Evolutionary conservation across 2,888 invertebrate species (phyloP), one percentile per base, ranked within the genome.

Genomic region (Teleogryllus oceanicus): DNA sequence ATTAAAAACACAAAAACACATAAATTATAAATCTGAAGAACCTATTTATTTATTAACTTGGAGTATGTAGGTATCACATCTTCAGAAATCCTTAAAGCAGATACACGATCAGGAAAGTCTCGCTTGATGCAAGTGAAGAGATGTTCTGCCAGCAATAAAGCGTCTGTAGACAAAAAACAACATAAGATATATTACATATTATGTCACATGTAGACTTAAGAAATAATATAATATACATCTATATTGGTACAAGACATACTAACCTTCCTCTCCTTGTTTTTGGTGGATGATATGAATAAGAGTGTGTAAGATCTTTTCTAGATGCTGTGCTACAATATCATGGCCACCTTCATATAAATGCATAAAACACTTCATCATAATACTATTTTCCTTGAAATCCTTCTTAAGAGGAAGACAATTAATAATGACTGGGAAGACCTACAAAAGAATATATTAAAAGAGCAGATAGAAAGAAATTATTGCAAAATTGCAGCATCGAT

Each of bases 341-440:
- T 91, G 90, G 3, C 92, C 91, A 82, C 90, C 89, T 83, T 90
- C 88, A 84, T 92, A 93, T 16, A 94, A 88, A 16, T 89, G 87
- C 78, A 89, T 87, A 82, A 94, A 89, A 84, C 92, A 92, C 83
- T 90, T 90, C 82, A 92, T 91, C 13, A 94, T 90, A 11, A 93
- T 90, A 79, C 90, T 89, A 84, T 94, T 93, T 85, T 95, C 95
- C 83, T 92, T 92, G 83, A 90, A 90, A 86, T 95, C 95, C 85
- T 92, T 91, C 81, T 92, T 90, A 78, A 95, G 86, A 1, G 95
- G 95, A 80, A 95, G 87, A 85, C 92, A 90, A 84, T 90, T 89
- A 3, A 94, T 86, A 80, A 94, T 91, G 12, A 92, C 92, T 1
- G 94, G 93, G 82, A 94, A 89, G 10, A 94, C 91, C 91, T 91